phyloP scores from a whole-genome alignment of 2,113 vertebrate species.

The Ammodytes dubius region DNA sequence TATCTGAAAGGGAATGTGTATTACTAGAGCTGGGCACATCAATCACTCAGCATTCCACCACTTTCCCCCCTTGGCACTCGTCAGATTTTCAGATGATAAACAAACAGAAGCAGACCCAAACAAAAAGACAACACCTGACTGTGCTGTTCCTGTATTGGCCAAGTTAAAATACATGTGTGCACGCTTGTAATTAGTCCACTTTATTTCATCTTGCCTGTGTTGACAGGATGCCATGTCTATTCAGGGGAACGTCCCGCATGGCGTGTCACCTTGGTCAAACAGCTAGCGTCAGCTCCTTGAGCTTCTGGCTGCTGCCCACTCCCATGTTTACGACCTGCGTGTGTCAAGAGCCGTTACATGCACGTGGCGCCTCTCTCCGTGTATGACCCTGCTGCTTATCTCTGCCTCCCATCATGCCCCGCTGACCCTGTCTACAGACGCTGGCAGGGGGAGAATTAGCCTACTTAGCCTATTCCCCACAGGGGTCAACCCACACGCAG shows the following conservation, averaged over 20 bases:
- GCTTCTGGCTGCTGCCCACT: constrained; percentile 59
- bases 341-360: constrained; percentile 68
- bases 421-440: constrained; percentile 66
- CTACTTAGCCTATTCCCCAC: constrained; percentile 76
- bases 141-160: constrained; percentile 17
- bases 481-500: constrained; percentile 70
- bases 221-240: constrained; percentile 74
- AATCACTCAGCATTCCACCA: constrained; percentile 80
- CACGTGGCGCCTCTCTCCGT: constrained; percentile 56
- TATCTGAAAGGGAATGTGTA: constrained; percentile 85
- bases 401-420: constrained; percentile 76
- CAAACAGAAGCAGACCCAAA: constrained; percentile 74
- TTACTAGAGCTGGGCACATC: constrained; percentile 83
- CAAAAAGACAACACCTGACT: constrained; percentile 43
- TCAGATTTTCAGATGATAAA: constrained; percentile 77
- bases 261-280: constrained; percentile 81
- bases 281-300: constrained; percentile 77
- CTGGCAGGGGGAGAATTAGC: constrained; percentile 75
- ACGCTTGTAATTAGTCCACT: constrained; percentile 47
- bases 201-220: constrained; percentile 63
- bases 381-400: constrained; percentile 78
- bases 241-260: constrained; percentile 67
- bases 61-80: constrained; percentile 70
- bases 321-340: constrained; percentile 71
- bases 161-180: constrained; percentile 37